Evolutionary conservation across 2,888 invertebrate species (phyloP).

Genomic region (Orthonychiurus folsomi): DNA sequence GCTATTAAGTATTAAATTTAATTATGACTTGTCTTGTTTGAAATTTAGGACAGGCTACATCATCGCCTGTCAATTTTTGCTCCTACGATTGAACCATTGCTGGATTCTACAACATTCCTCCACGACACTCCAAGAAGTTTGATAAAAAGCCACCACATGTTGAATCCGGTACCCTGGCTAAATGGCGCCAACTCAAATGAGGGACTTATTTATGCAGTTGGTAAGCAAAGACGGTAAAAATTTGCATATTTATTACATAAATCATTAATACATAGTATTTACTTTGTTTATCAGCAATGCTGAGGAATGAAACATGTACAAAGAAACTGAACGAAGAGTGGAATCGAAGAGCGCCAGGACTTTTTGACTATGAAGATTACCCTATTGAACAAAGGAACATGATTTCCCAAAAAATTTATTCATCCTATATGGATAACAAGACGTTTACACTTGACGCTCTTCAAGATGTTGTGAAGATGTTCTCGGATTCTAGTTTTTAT

Average conservation of each 20-base stretch:
- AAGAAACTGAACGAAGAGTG: constrained; percentile 23
- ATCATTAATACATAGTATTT: constrained; percentile 10
- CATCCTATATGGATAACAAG: constrained; percentile 24
- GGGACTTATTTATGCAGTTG: constrained; percentile 29
- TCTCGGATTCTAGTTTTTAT: constrained; percentile 30
- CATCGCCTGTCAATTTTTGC: constrained; percentile 30
- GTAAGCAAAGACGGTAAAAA: no score
- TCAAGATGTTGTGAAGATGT: constrained; percentile 24
- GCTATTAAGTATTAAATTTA: not conserved
- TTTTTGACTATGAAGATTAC: constrained; percentile 29
- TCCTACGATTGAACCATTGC: constrained; percentile 27
- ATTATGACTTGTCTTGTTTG: constrained; percentile 2
- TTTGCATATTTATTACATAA: no score
- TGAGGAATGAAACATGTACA: constrained; percentile 25
- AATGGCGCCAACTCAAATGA: constrained; percentile 26
- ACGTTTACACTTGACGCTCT: constrained; percentile 19
- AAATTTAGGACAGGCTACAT: constrained; percentile 30
- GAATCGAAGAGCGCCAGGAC: constrained; percentile 20
- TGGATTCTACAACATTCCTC: constrained; percentile 25
- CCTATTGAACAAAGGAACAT: constrained; percentile 16
- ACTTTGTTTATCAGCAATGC: no score
- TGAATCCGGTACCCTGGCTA: constrained; percentile 24
- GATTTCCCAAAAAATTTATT: constrained; percentile 23
- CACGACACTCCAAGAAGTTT: constrained; percentile 26
- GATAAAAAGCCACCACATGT: constrained; percentile 19